Evolutionary conservation across 2,888 invertebrate species (phyloP), one percentile per base, ranked within the genome.

Genomic region (Agrochola circellaris): DNA sequence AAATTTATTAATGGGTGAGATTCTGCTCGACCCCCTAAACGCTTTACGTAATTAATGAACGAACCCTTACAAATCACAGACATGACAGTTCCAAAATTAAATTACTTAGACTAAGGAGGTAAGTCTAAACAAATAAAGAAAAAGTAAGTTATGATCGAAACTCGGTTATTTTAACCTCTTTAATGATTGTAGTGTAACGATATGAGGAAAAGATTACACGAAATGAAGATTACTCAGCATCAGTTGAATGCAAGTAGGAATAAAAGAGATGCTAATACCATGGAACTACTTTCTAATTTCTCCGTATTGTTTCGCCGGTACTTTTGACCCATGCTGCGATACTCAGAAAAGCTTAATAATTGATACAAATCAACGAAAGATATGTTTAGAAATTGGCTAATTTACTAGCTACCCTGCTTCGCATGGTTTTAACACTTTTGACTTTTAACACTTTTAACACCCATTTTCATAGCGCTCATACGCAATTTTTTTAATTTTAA

Each of bases 251-350:
- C 26, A 26, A 64, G 64, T 51, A 48, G 17, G 62, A n/a, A 48
- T 51, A 64, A 65, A 72, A 69, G 56, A 73, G 67, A 45, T 54
- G 73, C 15, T 71, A 84, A 76, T 84, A 83, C 71, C n/a, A 74
- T 72, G 61, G 56, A 84, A 74, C 83, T 71, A 81, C 83, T 83
- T 83, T 83, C 84, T 76, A 83, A 84, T 76, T 84, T 75, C 76
- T 80, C 9, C 20, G 67, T 84, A 76, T 71, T 74, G 71, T 80
- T 80, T 61, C 45, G 58, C 11, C 11, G 17, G 20, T 13, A 8
- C 17, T 34, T 65, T 45, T 23, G 61, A 34, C 34, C 56, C 70
- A 56, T 56, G 77, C 58, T 82, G 68, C n/a, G 75, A 26, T 80
- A 65, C 75, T 68, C n/a, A 74, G 81, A 81, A 79, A 38, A 66